These are phyloP conservation scores for Coptodon bakossiorum DNA, from an alignment of 2,113 vertebrate genomes.

Conservation along the genomic window DNA sequence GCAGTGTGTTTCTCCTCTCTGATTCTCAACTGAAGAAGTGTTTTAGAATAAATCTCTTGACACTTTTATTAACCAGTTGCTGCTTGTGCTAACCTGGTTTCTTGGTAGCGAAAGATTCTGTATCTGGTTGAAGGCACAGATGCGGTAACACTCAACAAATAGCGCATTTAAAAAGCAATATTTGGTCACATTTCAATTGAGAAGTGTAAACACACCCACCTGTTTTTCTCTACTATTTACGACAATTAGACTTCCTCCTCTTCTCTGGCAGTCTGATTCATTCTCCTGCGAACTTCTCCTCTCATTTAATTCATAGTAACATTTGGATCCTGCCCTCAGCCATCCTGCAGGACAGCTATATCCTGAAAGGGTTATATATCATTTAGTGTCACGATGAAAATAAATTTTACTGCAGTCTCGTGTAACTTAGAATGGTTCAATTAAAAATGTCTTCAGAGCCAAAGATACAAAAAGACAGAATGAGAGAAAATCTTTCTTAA, in stretches of 20 bases:
- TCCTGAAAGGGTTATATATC: not conserved
- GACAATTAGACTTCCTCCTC: not conserved
- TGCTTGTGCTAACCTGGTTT: not conserved
- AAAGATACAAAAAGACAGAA: not conserved
- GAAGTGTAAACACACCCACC: not conserved
- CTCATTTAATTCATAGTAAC: not conserved
- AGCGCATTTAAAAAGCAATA: not conserved
- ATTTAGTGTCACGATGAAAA: rapidly evolving
- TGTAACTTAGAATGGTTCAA: not conserved
- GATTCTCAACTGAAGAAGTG: too few species aligned
- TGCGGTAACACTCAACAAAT: not conserved
- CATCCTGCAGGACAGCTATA: not conserved
- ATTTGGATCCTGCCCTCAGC: not conserved
- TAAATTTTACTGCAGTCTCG: rapidly evolving
- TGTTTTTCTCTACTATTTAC: not conserved
- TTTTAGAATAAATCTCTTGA: too few species aligned
- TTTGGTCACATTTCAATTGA: not conserved
- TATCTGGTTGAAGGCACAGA: not conserved
- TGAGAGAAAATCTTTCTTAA: not conserved
- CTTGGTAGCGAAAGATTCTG: not conserved
- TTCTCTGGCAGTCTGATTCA: not conserved
- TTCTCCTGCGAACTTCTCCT: not conserved
- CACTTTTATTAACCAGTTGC: not conserved
- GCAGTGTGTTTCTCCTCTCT: too few species aligned
- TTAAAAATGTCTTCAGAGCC: not conserved